Conservation (phyloP, 2,797 vertebrate species). For the Bovichtus diacanthus region DNA sequence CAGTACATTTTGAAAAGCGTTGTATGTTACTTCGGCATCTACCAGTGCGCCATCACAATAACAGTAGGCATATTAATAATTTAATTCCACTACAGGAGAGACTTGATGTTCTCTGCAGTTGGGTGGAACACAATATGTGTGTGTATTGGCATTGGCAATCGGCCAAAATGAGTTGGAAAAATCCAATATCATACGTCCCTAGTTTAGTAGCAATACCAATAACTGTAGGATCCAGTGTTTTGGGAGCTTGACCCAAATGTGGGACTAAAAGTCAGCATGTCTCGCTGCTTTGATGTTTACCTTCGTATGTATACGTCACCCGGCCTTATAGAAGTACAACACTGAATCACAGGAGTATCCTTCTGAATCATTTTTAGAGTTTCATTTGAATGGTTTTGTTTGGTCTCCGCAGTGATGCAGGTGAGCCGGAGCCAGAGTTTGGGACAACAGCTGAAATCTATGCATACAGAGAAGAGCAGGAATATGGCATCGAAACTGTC, state of each 20-base stretch:
- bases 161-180: too few species aligned
- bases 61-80: too few species aligned
- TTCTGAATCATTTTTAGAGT: neutral
- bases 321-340: neutral
- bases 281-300: neutral
- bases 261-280: neutral
- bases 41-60: too few species aligned
- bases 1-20: too few species aligned
- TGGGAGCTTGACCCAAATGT: neutral
- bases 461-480: slow-evolving; percentile 95
- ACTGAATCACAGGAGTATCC: neutral
- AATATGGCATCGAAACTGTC: slow-evolving; percentile 96
- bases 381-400: neutral
- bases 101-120: too few species aligned
- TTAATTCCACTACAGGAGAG: too few species aligned
- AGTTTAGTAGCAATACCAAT: too few species aligned
- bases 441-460: slow-evolving; percentile 99
- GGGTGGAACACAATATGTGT: too few species aligned
- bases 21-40: too few species aligned
- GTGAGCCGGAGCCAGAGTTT: slow-evolving; percentile 86
- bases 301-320: neutral
- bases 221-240: neutral
- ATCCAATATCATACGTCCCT: too few species aligned
- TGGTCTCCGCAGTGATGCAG: slow-evolving; percentile 64
- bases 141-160: too few species aligned